Evolutionary conservation across 2,888 invertebrate species (phyloP), one percentile per base, ranked within the genome.

Genomic region (Andrena minutula): DNA sequence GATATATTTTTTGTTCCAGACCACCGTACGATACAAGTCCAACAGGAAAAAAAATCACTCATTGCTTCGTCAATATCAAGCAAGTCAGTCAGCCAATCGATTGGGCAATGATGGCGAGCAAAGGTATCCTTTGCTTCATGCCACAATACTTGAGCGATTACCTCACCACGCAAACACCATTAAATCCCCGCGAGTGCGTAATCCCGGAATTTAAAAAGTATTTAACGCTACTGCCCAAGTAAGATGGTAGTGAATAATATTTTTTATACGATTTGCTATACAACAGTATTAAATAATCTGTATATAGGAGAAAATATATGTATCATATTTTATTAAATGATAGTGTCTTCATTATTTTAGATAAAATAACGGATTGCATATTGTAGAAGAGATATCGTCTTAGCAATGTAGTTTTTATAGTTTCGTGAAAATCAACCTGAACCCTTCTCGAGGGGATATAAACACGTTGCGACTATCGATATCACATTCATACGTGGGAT

Each of bases 21-120:
- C 92, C 93, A 6, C 93, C 94, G 0, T 94, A 93, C 64, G 92
- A 93, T 56, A 82, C 85, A 2, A 92, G 90, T 77, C 90, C 90
- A 1, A 85, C 83, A 1, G 92, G 92, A 2, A 89, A 86, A 58
- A 94, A 94, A 87, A 95, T 96, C 12, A 96, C 96, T 0, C 97
- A 97, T 83, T 97, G 97, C 89, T 96, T 97, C 84, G 94, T 97
- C 26, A 97, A 97, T 69, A 73, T 91, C n/a, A 93, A 90, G 88
- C 95, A 86, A 88, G 94, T 95, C 0, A 78, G 60, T 2, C 94
- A 95, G 0, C 94, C 94, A 0, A 93, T 95, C 7, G 96, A 96
- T 82, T 93, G 95, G 71, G 94, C 95, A 6, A 95, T 95, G 94
- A 94, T 97, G 23, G 93, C 95, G 0, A 93, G 94, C 0, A 94